Percentiles rank a stretch among this genome's conserved stretches.
phyloP scores from a whole-genome alignment of 1,140 invertebrate genomes.

The Heliothis subflexa region DNA sequence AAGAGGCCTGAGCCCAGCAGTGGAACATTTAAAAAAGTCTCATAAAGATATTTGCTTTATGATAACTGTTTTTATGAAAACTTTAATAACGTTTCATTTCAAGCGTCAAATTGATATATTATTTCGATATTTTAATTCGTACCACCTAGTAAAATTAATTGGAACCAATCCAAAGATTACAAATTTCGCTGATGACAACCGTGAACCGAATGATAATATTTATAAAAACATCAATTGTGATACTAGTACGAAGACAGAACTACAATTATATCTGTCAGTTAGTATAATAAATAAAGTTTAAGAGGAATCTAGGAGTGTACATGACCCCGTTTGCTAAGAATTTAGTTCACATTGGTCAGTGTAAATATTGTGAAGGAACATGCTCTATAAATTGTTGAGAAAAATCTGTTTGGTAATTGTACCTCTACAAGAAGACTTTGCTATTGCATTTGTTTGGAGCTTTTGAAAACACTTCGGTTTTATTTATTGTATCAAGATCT shows the following conservation, averaged over 20 bases:
- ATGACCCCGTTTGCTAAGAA: slow-evolving; percentile 31
- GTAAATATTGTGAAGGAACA: slow-evolving; percentile 24
- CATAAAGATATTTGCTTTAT: too few species aligned
- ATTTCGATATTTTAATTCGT: neutral
- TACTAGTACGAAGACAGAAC: slow-evolving; percentile 22
- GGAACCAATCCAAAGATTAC: neutral
- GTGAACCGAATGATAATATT: neutral
- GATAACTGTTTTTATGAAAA: too few species aligned
- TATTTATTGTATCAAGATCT: too few species aligned
- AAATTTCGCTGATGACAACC: slow-evolving; percentile 5
- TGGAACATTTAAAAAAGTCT: too few species aligned
- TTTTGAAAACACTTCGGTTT: neutral
- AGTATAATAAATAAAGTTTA: slow-evolving; percentile 1
- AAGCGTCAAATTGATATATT: neutral
- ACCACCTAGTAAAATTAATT: neutral
- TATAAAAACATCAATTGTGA: slow-evolving; percentile 1
- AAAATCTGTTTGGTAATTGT: neutral
- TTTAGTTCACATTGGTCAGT: slow-evolving; percentile 22
- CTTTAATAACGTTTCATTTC: too few species aligned
- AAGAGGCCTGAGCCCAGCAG: too few species aligned
- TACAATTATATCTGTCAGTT: slow-evolving; percentile 26
- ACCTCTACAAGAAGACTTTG: neutral
- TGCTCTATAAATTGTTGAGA: neutral
- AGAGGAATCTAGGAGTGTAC: slow-evolving; percentile 2
- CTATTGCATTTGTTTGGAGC: neutral